Conservation (phyloP, 2,113 vertebrate species). For the Tragulus kanchil region DNA sequence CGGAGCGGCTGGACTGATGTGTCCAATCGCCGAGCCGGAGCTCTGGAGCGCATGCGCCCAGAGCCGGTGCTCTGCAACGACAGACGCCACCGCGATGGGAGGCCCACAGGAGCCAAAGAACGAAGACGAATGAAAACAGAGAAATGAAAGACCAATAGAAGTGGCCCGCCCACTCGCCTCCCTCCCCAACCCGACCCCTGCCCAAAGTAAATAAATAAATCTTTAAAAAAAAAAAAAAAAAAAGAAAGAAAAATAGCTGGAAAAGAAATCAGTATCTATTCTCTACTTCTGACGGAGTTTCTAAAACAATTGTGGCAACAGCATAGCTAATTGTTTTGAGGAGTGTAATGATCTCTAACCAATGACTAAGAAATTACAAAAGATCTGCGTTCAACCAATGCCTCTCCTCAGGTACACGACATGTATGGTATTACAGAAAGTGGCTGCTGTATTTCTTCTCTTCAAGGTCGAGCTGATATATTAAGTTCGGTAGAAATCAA, state of each 20-base stretch:
- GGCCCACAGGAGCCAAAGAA: too few relatives aligned
- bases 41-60: too few relatives aligned
- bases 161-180: too few relatives aligned
- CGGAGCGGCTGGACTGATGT: too few relatives aligned
- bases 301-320: not conserved
- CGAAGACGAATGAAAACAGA: too few relatives aligned
- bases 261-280: slow-evolving; percentile 2
- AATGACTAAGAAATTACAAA: not conserved
- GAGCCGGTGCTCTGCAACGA: too few relatives aligned
- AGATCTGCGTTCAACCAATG: not conserved
- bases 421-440: not conserved
- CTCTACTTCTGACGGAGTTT: not conserved
- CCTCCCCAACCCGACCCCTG: too few relatives aligned
- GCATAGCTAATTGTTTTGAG: not conserved
- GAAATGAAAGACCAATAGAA: too few relatives aligned
- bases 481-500: slow-evolving; percentile 29
- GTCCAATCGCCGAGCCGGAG: too few relatives aligned
- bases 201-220: too few relatives aligned
- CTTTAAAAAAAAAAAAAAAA: too few relatives aligned
- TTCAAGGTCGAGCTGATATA: not conserved
- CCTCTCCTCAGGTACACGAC: not conserved
- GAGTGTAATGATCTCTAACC: not conserved
- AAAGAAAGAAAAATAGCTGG: not conserved
- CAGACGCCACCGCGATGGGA: too few relatives aligned
- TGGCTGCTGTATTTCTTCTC: not conserved